These are phyloP conservation scores for Daktulosphaira vitifoliae DNA, from an alignment of 1,140 invertebrate genomes.

Conservation along the genomic window DNA sequence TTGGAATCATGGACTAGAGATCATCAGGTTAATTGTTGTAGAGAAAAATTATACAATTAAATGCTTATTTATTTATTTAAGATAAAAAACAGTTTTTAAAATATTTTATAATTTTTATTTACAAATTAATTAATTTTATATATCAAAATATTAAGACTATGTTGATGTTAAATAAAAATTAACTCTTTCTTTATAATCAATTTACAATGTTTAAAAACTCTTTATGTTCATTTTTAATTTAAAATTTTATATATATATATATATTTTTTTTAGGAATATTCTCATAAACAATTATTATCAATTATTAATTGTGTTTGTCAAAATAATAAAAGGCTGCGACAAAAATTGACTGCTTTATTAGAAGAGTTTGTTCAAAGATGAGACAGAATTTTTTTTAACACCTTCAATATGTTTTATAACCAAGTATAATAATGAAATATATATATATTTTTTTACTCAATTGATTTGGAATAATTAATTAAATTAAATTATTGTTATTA, in stretches of 20 bases:
- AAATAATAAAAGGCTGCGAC: slow-evolving; percentile 75
- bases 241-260: background rate
- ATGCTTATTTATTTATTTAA: no score
- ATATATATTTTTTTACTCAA: slow-evolving; percentile 1
- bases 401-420: background rate
- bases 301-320: slow-evolving; percentile 79
- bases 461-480: background rate
- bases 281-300: slow-evolving; percentile 71
- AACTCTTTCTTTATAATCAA: no score
- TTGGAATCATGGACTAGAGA: slow-evolving; percentile 83
- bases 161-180: no score
- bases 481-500: background rate
- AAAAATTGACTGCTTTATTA: slow-evolving; percentile 62
- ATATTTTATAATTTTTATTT: slow-evolving; percentile 35
- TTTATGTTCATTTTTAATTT: no score
- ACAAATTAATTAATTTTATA: no score
- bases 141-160: no score
- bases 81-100: no score
- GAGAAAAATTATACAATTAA: no score
- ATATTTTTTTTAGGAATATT: slow-evolving; percentile 62
- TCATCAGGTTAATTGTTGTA: slow-evolving; percentile 67
- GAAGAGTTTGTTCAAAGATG: slow-evolving; percentile 46
- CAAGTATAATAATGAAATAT: no score
- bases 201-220: no score
- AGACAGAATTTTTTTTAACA: background rate